phyloP scores from a whole-genome alignment of 2,888 invertebrate genomes.

The Digitonthophagus gazella region DNA sequence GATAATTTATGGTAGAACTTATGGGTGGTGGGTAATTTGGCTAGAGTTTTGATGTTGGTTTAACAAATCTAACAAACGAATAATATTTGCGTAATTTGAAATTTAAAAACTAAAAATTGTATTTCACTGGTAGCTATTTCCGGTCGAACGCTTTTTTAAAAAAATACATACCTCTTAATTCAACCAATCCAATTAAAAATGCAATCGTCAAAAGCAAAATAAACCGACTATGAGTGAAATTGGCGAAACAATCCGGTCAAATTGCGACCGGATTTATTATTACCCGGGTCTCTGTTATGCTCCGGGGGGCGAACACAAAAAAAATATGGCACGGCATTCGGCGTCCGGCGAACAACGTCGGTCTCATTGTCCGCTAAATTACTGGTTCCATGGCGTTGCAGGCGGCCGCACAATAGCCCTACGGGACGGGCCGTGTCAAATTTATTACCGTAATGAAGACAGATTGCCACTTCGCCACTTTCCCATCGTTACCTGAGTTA shows the following conservation, averaged over 20 bases:
- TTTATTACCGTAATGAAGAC: conserved; percentile 36
- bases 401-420: not conserved
- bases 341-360: not conserved
- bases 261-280: not conserved
- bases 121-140: no score
- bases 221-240: no score
- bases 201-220: no score
- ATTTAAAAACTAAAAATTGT: no score
- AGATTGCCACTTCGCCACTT: conserved; percentile 26
- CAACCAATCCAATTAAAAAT: no score
- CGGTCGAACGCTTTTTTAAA: no score
- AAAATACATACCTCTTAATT: no score
- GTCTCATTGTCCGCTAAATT: not conserved
- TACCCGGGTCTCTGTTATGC: not conserved
- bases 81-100: not conserved
- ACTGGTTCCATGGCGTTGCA: not conserved
- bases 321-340: not conserved
- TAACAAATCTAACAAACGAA: not conserved
- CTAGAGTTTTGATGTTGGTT: not conserved
- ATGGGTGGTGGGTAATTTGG: not conserved
- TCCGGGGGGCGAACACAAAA: not conserved
- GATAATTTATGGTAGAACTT: not conserved
- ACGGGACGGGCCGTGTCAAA: conserved; percentile 29
- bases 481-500: conserved; percentile 1
- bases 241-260: not conserved